Evolutionary conservation across 2,113 vertebrate genomes (phyloP).

Genomic region (Scomber japonicus): DNA sequence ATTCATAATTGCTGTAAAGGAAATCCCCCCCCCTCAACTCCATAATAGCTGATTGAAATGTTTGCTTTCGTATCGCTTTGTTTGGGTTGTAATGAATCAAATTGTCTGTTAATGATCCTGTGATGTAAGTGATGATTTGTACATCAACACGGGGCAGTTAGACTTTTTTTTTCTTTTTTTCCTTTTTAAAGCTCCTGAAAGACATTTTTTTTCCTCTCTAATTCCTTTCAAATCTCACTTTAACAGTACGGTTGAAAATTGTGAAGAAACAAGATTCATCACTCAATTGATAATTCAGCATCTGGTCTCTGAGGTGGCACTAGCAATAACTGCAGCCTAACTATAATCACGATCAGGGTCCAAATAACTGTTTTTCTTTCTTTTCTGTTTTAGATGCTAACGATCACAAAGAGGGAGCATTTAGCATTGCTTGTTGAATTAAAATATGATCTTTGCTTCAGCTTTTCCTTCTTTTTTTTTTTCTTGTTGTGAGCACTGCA

Average conservation of each 20-base stretch:
- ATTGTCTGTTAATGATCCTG: conserved; percentile 57
- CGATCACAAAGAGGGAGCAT: conserved; percentile 37
- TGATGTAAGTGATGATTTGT: conserved; percentile 59
- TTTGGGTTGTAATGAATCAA: conserved; percentile 73
- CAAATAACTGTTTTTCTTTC: conserved; percentile 50
- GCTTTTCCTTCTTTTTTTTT: conserved; percentile 6
- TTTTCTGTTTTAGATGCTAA: conserved; percentile 40
- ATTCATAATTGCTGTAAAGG: conserved; percentile 54
- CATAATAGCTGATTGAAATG: conserved; percentile 59
- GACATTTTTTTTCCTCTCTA: conserved; percentile 6
- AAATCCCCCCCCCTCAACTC: neutral
- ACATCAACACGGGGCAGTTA: conserved; percentile 11
- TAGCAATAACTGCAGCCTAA: conserved; percentile 79
- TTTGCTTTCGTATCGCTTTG: conserved; percentile 61
- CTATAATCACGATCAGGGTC: conserved; percentile 73
- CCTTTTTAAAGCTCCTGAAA: conserved; percentile 41
- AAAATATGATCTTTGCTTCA: conserved; percentile 44
- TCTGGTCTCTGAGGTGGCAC: conserved; percentile 71
- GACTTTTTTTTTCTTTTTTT: conserved; percentile 21
- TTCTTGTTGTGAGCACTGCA: conserved; percentile 46
- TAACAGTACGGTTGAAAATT: conserved; percentile 5
- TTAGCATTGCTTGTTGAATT: conserved; percentile 50
- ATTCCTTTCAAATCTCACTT: conserved; percentile 35
- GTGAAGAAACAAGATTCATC: conserved; percentile 21
- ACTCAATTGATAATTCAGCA: conserved; percentile 46